Evolutionary conservation across 2,888 invertebrate species (phyloP), one percentile per base, ranked within the genome.

Genomic region (Protonemura montana): DNA sequence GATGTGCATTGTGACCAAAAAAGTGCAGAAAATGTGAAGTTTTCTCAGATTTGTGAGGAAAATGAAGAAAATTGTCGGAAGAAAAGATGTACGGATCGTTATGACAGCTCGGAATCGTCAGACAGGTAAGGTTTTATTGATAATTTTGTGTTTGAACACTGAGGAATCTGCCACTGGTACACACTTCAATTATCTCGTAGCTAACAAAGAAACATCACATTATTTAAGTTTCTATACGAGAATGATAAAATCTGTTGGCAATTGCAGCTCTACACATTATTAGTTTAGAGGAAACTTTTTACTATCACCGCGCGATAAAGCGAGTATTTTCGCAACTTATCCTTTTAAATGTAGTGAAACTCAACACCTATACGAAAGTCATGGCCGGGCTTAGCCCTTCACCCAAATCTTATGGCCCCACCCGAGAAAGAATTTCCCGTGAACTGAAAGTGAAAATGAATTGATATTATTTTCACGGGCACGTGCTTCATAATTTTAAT

Each of bases 71-170:
- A 89, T 89, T 95, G 94, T 91, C 94, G 95, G 92, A 96, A 95
- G 93, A 97, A 96, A 93, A 94, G 97, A 92, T 96, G 97, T 93
- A 94, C 96, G 92, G 97, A 97, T 94, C 95, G 97, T 93, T 97
- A 96, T 93, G 97, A 97, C 94, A 97, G 97, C 92, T 97, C 97
- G 90, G 97, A 97, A 93, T 97, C 97, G 90, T 97, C 97, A 92
- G 97, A 97, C 96, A 97, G 97, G 97, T 97, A 92, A 94, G 93
- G 91, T 88, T 85, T 84, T 85, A 82, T 78, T 86, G 77, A 85
- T 85, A 59, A 42, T 27, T 76, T 84, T 76, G 27, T 21, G 27
- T 28, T 81, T 81, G 16, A 81, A 81, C 13, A n/a, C 0, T 29
- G 26, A 3, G 81, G 29, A 30, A 28, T 78, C 27, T 16, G 26